Percentiles rank a stretch among this genome's conserved stretches.
These are phyloP conservation scores for Proisotoma minuta DNA, from an alignment of 2,888 invertebrate genomes.

Conservation along the genomic window DNA sequence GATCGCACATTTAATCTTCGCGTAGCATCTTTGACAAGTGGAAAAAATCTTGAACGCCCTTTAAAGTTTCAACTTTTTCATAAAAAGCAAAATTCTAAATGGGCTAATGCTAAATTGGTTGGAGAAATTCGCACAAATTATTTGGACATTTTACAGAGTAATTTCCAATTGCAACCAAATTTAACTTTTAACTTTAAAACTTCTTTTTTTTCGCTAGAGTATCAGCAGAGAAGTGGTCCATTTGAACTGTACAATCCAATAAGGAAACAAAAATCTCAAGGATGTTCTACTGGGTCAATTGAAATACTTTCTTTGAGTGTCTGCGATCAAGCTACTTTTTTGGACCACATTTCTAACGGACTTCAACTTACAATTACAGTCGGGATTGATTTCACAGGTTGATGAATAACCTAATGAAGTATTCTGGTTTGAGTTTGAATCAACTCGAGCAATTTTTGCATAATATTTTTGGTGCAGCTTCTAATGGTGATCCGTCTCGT, in stretches of 20 bases:
- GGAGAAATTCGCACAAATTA: slow-evolving; percentile 18
- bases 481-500: slow-evolving; percentile 48
- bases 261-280: background rate
- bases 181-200: too few relatives aligned
- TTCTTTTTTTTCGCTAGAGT: too few relatives aligned
- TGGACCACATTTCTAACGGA: slow-evolving; percentile 55
- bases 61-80: slow-evolving; percentile 16
- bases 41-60: slow-evolving; percentile 20
- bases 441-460: background rate
- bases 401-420: slow-evolving; percentile 15
- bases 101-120: slow-evolving; percentile 7
- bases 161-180: too few relatives aligned
- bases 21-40: slow-evolving; percentile 15
- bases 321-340: slow-evolving; percentile 49
- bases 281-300: background rate
- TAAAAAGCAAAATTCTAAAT: slow-evolving; percentile 14
- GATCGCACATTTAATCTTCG: slow-evolving; percentile 6
- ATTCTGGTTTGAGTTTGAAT: background rate
- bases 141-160: slow-evolving; percentile 22
- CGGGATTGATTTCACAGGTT: slow-evolving; percentile 50
- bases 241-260: background rate
- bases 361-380: slow-evolving; percentile 49
- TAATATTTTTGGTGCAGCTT: too few relatives aligned
- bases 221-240: background rate
- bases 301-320: slow-evolving; percentile 13